These are phyloP conservation scores for Rhabdornis inornatus DNA, from an alignment of 2,113 vertebrate genomes.

Conservation along the genomic window DNA sequence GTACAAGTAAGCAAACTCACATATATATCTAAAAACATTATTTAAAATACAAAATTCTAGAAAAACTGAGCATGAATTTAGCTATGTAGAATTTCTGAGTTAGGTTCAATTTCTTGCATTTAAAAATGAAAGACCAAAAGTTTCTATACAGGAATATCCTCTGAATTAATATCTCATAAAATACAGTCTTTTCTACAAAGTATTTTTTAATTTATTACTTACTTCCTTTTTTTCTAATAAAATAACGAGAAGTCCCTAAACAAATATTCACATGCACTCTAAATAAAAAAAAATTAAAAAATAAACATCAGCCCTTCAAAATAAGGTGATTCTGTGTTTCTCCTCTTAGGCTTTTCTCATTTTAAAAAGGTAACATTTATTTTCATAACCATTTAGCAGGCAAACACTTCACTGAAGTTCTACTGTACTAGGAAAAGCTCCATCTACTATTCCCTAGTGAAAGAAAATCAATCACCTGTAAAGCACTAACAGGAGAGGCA, in stretches of 20 bases:
- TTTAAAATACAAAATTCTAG: not conserved
- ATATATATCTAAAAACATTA: not conserved
- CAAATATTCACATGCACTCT: not conserved
- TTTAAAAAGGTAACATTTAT: not conserved
- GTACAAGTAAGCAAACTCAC: not conserved
- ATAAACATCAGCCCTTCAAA: not conserved
- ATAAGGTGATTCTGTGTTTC: not conserved
- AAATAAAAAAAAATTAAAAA: not conserved
- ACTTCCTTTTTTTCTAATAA: not conserved
- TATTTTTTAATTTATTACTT: not conserved
- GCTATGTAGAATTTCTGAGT: not conserved
- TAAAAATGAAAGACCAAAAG: not conserved
- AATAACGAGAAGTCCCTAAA: not conserved
- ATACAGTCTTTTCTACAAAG: not conserved
- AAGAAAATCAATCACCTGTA: not conserved
- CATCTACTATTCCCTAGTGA: not conserved
- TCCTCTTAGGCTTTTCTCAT: not conserved
- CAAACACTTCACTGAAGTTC: not conserved
- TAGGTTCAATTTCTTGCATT: not conserved
- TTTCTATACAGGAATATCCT: not conserved
- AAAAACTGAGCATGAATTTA: not conserved
- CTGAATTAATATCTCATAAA: not conserved
- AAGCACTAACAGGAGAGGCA: not conserved
- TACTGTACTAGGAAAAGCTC: not conserved
- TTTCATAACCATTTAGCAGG: not conserved